Evolutionary conservation across 2,888 invertebrate species (phyloP), one percentile per base, ranked within the genome.

Genomic region (Parelbella ahira): DNA sequence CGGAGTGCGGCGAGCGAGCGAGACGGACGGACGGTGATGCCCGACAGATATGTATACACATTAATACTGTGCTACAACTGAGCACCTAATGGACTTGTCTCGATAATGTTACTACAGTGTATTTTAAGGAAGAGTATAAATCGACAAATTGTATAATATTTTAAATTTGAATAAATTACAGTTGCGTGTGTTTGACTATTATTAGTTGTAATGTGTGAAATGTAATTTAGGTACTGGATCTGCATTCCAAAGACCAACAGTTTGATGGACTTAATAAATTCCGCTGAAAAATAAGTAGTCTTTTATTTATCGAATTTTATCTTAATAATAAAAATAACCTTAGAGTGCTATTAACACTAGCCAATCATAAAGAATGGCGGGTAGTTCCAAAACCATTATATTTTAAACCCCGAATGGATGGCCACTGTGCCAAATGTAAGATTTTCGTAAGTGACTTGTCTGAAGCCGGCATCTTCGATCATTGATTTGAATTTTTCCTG

Each of bases 351-450:
- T 15, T 10, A 32, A 32, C 32, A 19, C 11, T 29, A 23, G 12
- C 4, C 9, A 15, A n/a, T n/a, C n/a, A n/a, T n/a, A n/a, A n/a
- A n/a, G n/a, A n/a, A n/a, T n/a, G n/a, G n/a, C n/a, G n/a, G n/a
- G n/a, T n/a, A n/a, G n/a, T n/a, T 20, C 11, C 11, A 36, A 15
- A 15, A 18, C 3, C 2, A 9, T 86, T 88, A 95, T 52, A 97
- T 82, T 84, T 98, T 99, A 74, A 96, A 97, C 13, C 97, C 98
- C 0, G 97, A 97, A 79, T 99, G 99, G 68, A 99, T 97, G 28
- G 98, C 94, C 47, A 96, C 95, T 2, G 97, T 89, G 1, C 99
- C 99, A 61, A 95, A 92, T 1, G 94, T 93, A 42, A 99, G 83
- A 84, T 99, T 98, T 79, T 97, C 96, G 71, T 96, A 97, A 0